Conservation (phyloP, 2,797 vertebrate species). For the Helicolenus hilgendorfi region DNA sequence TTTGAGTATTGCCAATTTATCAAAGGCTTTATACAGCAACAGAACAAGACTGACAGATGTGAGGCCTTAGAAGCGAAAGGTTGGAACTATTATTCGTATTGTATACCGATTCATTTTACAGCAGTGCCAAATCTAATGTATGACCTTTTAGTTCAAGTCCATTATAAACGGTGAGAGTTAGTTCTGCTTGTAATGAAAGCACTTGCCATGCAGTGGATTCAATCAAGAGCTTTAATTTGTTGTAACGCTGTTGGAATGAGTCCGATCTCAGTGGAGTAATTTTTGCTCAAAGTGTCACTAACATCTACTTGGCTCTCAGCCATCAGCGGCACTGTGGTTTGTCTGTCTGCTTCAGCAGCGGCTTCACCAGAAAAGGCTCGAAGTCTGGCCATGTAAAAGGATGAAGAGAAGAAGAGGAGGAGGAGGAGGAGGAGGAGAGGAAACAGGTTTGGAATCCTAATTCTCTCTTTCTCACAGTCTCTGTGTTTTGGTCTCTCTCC, state of each 20-base stretch:
- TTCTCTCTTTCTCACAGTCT: slow-evolving; percentile 69
- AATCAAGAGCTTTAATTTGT: slow-evolving; percentile 21
- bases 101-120: slow-evolving; percentile 36
- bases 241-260: slow-evolving; percentile 24
- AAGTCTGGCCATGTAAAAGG: slow-evolving; percentile 24
- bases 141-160: slow-evolving; percentile 25
- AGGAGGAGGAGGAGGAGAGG: slow-evolving; percentile 32
- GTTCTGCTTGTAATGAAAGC: slow-evolving; percentile 1
- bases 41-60: not conserved
- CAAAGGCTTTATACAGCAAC: not conserved
- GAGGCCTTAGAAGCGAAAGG: not conserved
- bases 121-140: slow-evolving; percentile 13
- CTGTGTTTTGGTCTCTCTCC: slow-evolving; percentile 34
- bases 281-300: slow-evolving; percentile 19
- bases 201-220: slow-evolving; percentile 2
- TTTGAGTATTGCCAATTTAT: not conserved
- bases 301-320: slow-evolving; percentile 33
- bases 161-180: slow-evolving; percentile 10
- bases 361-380: slow-evolving; percentile 25
- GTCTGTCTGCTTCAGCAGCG: slow-evolving; percentile 26
- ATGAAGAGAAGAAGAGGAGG: slow-evolving; percentile 34
- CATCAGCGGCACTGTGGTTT: slow-evolving; percentile 20
- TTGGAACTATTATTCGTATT: not conserved
- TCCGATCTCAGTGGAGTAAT: slow-evolving; percentile 20
- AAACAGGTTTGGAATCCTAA: slow-evolving; percentile 69